These are phyloP conservation scores for Drosophila yakuba DNA, from an alignment of 1,140 invertebrate genomes.

Conservation along the genomic window DNA sequence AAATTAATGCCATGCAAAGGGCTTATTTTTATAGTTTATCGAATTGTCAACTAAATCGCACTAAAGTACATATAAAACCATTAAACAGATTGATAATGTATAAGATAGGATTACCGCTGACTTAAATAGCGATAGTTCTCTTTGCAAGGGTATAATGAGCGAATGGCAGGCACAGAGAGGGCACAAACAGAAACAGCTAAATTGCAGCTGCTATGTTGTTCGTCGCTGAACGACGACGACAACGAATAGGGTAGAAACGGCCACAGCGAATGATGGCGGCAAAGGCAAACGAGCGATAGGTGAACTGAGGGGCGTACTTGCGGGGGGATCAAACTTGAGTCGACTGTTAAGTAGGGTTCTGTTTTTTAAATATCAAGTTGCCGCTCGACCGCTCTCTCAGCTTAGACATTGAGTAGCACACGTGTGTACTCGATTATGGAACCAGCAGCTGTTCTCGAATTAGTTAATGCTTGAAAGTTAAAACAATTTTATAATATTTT, in stretches of 20 bases:
- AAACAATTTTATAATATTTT: not conserved
- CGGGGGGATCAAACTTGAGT: conserved; percentile 30
- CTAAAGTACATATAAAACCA: too few relatives aligned
- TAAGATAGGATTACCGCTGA: not conserved
- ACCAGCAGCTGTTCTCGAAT: not conserved
- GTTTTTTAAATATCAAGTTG: conserved; percentile 6
- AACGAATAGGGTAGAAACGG: conserved; percentile 71
- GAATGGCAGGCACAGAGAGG: conserved; percentile 59
- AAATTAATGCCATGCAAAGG: too few relatives aligned
- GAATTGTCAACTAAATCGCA: too few relatives aligned
- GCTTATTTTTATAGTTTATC: too few relatives aligned
- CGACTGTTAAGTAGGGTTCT: conserved; percentile 29
- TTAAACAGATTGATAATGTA: not conserved
- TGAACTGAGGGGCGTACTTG: conserved; percentile 47
- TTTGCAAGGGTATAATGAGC: conserved; percentile 67
- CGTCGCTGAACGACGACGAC: conserved; percentile 51
- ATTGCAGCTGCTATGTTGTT: conserved; percentile 76
- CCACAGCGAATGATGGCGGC: conserved; percentile 57
- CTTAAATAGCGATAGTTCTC: conserved; percentile 2
- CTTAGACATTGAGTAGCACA: not conserved
- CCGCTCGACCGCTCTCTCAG: not conserved
- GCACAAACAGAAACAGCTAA: conserved; percentile 61
- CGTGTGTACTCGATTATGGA: not conserved
- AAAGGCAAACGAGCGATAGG: conserved; percentile 66
- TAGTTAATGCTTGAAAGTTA: too few relatives aligned